Evolutionary conservation across 2,797 vertebrate species (phyloP).

Genomic region (Hybognathus amarus): DNA sequence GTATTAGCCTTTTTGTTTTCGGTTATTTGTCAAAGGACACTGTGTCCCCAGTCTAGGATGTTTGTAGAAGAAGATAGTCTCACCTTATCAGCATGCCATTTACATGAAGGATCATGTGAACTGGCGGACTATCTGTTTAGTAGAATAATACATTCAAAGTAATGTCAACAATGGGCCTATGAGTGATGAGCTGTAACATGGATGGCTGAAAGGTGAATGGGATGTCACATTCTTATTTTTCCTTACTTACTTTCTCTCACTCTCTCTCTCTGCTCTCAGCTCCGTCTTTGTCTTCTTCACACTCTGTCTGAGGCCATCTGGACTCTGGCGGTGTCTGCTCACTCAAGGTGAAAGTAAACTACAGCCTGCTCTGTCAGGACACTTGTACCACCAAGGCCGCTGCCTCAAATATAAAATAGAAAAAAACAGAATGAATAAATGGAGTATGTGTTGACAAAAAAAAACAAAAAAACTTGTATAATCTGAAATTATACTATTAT

Average conservation of each 20-base stretch:
- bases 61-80: slow-evolving; percentile 60
- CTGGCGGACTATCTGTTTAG: slow-evolving; percentile 66
- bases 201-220: slow-evolving; percentile 52
- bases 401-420: slow-evolving; percentile 11
- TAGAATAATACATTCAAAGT: slow-evolving; percentile 61
- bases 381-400: slow-evolving; percentile 41
- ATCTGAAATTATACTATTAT: slow-evolving; percentile 54
- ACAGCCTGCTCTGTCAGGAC: slow-evolving; percentile 49
- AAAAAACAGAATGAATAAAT: slow-evolving; percentile 1
- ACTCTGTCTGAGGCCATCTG: slow-evolving; percentile 63
- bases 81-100: slow-evolving; percentile 61
- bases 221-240: slow-evolving; percentile 52
- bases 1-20: slow-evolving; percentile 58
- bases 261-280: slow-evolving; percentile 17
- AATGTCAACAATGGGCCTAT: slow-evolving; percentile 59
- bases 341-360: slow-evolving; percentile 65
- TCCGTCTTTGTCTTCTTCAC: slow-evolving; percentile 55
- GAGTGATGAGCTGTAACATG: slow-evolving; percentile 56
- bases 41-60: slow-evolving; percentile 53
- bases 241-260: slow-evolving; percentile 6
- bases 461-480: background rate
- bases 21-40: slow-evolving; percentile 67
- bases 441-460: slow-evolving; percentile 9
- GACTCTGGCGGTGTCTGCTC: slow-evolving; percentile 57
- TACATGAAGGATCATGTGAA: slow-evolving; percentile 69